These are phyloP conservation scores for Cricetomys ansorgei DNA, from an alignment of 2,113 vertebrate genomes.

Conservation along the genomic window DNA sequence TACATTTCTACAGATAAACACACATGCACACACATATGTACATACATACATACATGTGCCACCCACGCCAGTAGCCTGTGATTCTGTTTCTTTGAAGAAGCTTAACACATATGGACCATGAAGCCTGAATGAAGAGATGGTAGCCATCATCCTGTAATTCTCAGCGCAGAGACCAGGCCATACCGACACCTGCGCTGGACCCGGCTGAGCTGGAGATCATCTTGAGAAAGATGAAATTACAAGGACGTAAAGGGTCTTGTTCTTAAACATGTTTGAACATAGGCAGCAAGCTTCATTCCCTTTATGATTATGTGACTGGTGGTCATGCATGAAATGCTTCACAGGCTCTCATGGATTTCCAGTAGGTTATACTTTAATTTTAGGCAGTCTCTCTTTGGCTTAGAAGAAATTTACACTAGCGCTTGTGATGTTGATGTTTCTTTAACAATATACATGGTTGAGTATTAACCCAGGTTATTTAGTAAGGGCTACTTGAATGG, in stretches of 20 bases:
- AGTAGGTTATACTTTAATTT: conserved; percentile 8
- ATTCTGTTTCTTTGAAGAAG: conserved; percentile 26
- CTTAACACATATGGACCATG: not conserved
- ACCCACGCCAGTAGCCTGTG: not conserved
- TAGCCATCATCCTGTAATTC: not conserved
- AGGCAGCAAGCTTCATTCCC: not conserved
- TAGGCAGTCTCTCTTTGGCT: not conserved
- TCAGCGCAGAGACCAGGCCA: not conserved
- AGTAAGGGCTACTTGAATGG: not conserved
- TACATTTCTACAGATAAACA: not conserved
- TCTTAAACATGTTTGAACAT: not conserved
- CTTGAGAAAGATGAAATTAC: conserved; percentile 13
- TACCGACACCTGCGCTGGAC: not conserved
- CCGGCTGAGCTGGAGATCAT: not conserved
- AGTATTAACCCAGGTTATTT: conserved; percentile 39
- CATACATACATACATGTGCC: not conserved
- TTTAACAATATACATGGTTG: conserved; percentile 17
- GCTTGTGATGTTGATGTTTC: conserved; percentile 6
- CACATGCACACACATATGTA: not conserved
- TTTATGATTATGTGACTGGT: not conserved
- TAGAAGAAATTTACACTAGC: not conserved
- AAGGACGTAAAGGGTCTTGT: not conserved
- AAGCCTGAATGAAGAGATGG: not conserved
- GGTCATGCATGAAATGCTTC: not conserved
- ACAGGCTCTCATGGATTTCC: not conserved